Evolutionary conservation across 1,140 invertebrate genomes (phyloP), one percentile per base, ranked within the genome.

Genomic region (Acromyrmex echinatior): DNA sequence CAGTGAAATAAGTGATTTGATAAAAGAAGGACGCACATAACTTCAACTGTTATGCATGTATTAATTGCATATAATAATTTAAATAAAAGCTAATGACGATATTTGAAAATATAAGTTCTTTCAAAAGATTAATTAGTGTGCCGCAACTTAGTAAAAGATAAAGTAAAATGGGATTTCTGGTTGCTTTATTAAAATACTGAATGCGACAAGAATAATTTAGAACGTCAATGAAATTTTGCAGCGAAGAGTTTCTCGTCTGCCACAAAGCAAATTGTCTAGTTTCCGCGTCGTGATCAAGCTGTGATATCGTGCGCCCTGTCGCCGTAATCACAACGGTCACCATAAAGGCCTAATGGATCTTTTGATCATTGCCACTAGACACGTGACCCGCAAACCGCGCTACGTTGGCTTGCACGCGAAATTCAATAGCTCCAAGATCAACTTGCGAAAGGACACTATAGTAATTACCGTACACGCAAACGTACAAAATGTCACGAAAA

Each of bases 301-400:
- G 39, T 31, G 56, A 84, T 81, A 81, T 81, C 78, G 31, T 58
- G 39, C 39, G 45, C n/a, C n/a, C 49, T 56, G 49, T 80, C 63
- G 49, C 25, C 35, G 56, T 84, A 76, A 84, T 84, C 70, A 84
- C 39, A 56, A 31, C 39, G 56, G 70, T 49, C 68, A 76, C 80
- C 58, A 62, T 76, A 74, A 39, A 60, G 70, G 56, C 70, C 80
- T 84, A 84, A 84, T 84, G 80, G 80, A 76, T 76, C 80, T 84
- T 84, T 84, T 84, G 80, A 84, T 84, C 80, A 84, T 84, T 84
- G 70, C 80, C 39, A 25, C 56, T 62, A 28, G 80, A 76, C 80
- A 84, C 58, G 80, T 84, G 80, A 84, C 39, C 80, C 70, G 70
- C 56, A 84, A 84, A 84, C 56, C 80, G 45, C 80, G 56, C 39